These are phyloP conservation scores for Bellardia bayeri DNA, from an alignment of 2,888 invertebrate genomes.

Conservation along the genomic window DNA sequence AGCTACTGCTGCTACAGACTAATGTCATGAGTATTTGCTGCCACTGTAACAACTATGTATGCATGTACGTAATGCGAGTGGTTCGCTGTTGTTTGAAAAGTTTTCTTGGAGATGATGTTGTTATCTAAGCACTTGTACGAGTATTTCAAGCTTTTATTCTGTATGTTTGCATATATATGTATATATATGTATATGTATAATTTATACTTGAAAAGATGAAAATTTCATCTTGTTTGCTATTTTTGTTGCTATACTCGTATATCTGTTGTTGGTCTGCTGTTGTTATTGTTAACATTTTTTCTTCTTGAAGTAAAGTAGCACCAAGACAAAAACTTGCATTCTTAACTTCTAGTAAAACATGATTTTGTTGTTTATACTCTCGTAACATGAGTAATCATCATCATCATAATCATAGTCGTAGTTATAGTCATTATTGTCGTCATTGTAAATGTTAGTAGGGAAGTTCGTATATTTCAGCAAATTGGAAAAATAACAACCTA, in stretches of 20 bases:
- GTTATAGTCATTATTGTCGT: slow-evolving; percentile 9
- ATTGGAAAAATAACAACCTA: too few relatives aligned
- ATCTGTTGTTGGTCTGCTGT: background rate
- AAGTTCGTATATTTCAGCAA: too few relatives aligned
- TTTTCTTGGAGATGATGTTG: slow-evolving; percentile 66
- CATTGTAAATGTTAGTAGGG: too few relatives aligned
- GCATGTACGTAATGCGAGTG: background rate
- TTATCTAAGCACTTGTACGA: slow-evolving; percentile 67
- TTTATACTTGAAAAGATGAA: slow-evolving; percentile 63
- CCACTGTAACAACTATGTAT: slow-evolving; percentile 13
- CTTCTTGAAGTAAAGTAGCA: slow-evolving; percentile 53
- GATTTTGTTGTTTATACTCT: slow-evolving; percentile 49
- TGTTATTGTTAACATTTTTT: slow-evolving; percentile 8
- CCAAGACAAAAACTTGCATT: slow-evolving; percentile 51
- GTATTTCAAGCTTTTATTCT: slow-evolving; percentile 54
- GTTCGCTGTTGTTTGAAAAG: slow-evolving; percentile 46
- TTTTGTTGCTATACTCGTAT: slow-evolving; percentile 16
- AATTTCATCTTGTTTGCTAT: slow-evolving; percentile 41
- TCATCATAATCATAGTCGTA: slow-evolving; percentile 1
- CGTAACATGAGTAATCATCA: slow-evolving; percentile 29
- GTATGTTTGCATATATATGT: background rate
- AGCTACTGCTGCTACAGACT: slow-evolving; percentile 21
- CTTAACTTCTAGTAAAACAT: slow-evolving; percentile 50
- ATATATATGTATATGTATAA: slow-evolving; percentile 40
- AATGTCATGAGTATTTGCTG: slow-evolving; percentile 36